A percentile compares a stretch with the other conserved stretches of the same genome.
phyloP scores from a whole-genome alignment of 2,113 vertebrate species.

The Melanerpes aurifrons region DNA sequence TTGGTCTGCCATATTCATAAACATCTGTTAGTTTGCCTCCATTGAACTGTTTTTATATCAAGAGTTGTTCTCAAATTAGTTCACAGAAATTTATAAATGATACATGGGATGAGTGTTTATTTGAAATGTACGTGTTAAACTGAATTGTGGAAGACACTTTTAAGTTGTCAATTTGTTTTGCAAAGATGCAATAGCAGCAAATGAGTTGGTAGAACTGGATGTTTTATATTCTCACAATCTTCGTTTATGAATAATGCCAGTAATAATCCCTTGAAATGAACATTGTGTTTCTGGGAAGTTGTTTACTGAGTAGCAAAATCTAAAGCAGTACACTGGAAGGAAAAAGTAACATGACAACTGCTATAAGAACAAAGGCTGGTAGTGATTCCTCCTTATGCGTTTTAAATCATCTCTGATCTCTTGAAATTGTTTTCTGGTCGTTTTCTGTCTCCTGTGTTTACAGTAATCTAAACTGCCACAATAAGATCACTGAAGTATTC shows the following conservation, averaged over 20 bases:
- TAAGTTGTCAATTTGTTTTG: constrained; percentile 24
- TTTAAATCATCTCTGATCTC: constrained; percentile 74
- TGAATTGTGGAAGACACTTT: constrained; percentile 30
- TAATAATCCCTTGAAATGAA: constrained; percentile 63
- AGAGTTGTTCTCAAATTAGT: neutral
- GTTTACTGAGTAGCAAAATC: constrained; percentile 58
- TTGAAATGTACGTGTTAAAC: constrained; percentile 3
- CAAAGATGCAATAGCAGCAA: constrained; percentile 33
- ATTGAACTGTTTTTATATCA: neutral
- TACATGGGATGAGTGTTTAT: neutral
- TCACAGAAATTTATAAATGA: neutral
- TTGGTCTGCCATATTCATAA: constrained; percentile 43
- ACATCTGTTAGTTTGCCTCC: constrained; percentile 9
- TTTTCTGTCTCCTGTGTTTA: constrained; percentile 63
- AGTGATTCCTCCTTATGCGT: constrained; percentile 68
- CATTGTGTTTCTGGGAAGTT: constrained; percentile 55
- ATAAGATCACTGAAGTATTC: constrained; percentile 58
- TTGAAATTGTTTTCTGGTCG: constrained; percentile 66
- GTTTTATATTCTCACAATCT: constrained; percentile 45
- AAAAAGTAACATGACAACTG: constrained; percentile 43
- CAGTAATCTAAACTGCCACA: constrained; percentile 62
- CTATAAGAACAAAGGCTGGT: constrained; percentile 57
- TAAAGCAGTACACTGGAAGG: constrained; percentile 16
- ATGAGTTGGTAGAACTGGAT: constrained; percentile 38
- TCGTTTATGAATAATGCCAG: constrained; percentile 35